A percentile compares a stretch with the other conserved stretches of the same genome.
phyloP scores from a whole-genome alignment of 1,140 invertebrate genomes.

The Pinna nobilis region DNA sequence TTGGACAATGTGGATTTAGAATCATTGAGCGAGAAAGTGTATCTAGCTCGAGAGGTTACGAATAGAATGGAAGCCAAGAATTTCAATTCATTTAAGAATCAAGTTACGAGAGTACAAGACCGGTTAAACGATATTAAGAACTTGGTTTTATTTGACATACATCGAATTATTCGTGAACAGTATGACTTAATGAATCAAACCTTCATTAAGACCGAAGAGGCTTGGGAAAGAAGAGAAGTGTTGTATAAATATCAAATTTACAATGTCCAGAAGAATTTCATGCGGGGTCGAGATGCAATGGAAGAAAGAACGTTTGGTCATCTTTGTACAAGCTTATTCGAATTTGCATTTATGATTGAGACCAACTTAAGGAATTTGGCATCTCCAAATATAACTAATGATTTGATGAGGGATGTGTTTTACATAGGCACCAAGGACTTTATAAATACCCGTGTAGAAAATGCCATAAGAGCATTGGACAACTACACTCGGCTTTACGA shows the following conservation, averaged over 20 bases:
- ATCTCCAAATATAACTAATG: not conserved
- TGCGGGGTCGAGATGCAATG: constrained; percentile 54
- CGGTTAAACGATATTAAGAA: constrained; percentile 28
- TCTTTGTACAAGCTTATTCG: constrained; percentile 51
- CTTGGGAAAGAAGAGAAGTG: constrained; percentile 41
- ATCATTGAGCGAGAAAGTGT: constrained; percentile 32
- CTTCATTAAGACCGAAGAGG: not conserved
- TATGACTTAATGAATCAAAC: constrained; percentile 19
- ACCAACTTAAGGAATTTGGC: constrained; percentile 35
- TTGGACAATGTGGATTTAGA: constrained; percentile 18
- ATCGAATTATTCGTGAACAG: constrained; percentile 32
- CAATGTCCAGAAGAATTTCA: constrained; percentile 54
- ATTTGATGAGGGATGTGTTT: constrained; percentile 14
- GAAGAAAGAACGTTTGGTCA: constrained; percentile 57
- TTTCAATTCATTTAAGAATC: constrained; percentile 26
- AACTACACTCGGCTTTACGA: constrained; percentile 52
- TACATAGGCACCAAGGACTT: constrained; percentile 35
- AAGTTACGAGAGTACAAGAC: constrained; percentile 11
- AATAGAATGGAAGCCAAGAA: constrained; percentile 45
- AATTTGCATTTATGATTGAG: constrained; percentile 45
- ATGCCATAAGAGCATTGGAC: constrained; percentile 40
- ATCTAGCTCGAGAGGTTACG: constrained; percentile 45
- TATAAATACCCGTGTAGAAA: constrained; percentile 42
- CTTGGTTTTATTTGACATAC: constrained; percentile 31
- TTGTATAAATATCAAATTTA: constrained; percentile 53